Base-by-base conservation (phyloP, 2,888 invertebrate species). In the Campaea margaritaria region DNA sequence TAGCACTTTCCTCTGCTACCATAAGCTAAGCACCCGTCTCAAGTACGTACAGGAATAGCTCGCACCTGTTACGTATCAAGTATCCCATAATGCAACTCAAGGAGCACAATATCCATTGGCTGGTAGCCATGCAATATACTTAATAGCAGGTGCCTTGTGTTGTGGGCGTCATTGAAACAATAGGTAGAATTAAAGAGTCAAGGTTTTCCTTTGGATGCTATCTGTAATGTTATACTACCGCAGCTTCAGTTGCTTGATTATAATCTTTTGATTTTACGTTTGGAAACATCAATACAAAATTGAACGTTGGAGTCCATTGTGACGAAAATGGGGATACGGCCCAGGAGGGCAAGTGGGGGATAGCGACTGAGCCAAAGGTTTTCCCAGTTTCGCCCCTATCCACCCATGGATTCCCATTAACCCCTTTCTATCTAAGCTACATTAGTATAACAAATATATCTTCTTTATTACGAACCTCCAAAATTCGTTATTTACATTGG, bases 51-150 rank as follows among this genome's bases (percentile, higher is more conserved):
- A 65, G 47, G 64, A 67, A 71, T 72, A 72, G 55, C 69, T 31
- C 31, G 48, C 71, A 72, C 70, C 71, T 72, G 73, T 45, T 62
- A 28, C 13, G 38, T 60, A 57, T 69, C 63, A 51, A 57, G 66
- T 70, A 58, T 51, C 31, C 64, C 69, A 57, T 21, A 43, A 65
- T 53, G 46, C 42, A 43, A 50, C 46, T 21, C 13, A 60, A 55
- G 46, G 51, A 46, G 44, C 43, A 43, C 2, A 48, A 36, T 59
- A 46, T 39, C 16, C 31, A 53, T 50, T 56, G 21, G 41, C 5
- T 21, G 21, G 21, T 5, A 21, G 21, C 51, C 28, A 13, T 15
- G 47, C 28, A 34, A 28, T 46, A 13, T 48, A 51, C 63, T 21
- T 1, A 21, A 62, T 55, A 64, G 64, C 64, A 62, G 48, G 63